Percentiles rank a stretch among this genome's conserved stretches.
These are phyloP conservation scores for Pygocentrus nattereri DNA, from an alignment of 2,797 vertebrate genomes.

Conservation along the genomic window DNA sequence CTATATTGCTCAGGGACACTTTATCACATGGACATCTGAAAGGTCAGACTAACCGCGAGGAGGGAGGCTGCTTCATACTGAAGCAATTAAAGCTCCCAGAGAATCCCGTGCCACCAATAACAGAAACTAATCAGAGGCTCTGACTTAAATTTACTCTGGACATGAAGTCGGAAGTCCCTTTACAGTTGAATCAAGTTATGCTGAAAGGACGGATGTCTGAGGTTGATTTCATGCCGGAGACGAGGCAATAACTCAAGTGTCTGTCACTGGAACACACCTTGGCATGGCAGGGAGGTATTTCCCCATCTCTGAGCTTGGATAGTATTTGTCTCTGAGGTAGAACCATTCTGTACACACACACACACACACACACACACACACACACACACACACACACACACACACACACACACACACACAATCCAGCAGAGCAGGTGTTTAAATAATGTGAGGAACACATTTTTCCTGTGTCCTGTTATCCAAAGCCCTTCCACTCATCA, in stretches of 20 bases:
- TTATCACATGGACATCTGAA: constrained; percentile 49
- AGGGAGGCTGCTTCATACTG: constrained; percentile 48
- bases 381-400: constrained; percentile 33
- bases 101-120: constrained; percentile 60
- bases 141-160: constrained; percentile 57
- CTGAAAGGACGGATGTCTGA: constrained; percentile 44
- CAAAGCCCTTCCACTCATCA: constrained; percentile 64
- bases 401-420: constrained; percentile 33
- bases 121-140: constrained; percentile 69
- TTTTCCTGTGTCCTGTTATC: constrained; percentile 71
- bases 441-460: constrained; percentile 78
- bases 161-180: constrained; percentile 47
- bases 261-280: constrained; percentile 71
- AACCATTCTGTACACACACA: constrained; percentile 42
- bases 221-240: constrained; percentile 44
- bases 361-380: constrained; percentile 42
- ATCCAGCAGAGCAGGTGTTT: constrained; percentile 78
- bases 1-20: constrained; percentile 35
- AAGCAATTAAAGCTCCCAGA: constrained; percentile 55
- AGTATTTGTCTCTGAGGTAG: constrained; percentile 72
- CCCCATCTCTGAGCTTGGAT: constrained; percentile 72
- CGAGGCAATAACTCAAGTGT: constrained; percentile 62
- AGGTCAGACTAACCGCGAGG: constrained; percentile 49
- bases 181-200: constrained; percentile 45
- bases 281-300: constrained; percentile 69